Percentiles rank a stretch among this genome's conserved stretches.
Conservation (phyloP, 2,113 vertebrate species). For the Pelecanus crispus region DNA sequence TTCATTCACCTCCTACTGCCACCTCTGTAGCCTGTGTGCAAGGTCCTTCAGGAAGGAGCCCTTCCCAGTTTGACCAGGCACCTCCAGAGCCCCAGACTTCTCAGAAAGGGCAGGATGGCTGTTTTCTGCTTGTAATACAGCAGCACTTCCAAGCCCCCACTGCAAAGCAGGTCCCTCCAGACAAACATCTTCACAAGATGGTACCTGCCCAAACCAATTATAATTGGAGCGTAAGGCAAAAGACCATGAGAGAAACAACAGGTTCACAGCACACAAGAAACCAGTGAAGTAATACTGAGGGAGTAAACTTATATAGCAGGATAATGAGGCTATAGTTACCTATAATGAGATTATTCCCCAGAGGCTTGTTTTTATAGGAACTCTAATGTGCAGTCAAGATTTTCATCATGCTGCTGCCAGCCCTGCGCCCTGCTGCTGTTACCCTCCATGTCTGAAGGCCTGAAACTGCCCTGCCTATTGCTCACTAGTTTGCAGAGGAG, state of each 20-base stretch:
- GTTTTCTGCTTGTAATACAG: not conserved
- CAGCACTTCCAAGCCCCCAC: not conserved
- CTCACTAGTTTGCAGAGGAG: not conserved
- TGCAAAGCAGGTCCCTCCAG: not conserved
- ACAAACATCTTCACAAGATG: not conserved
- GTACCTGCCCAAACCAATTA: not conserved
- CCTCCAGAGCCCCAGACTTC: not conserved
- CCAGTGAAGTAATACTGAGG: not conserved
- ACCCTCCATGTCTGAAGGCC: not conserved
- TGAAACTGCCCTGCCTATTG: not conserved
- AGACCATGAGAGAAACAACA: not conserved
- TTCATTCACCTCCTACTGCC: fast-evolving
- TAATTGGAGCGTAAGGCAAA: not conserved
- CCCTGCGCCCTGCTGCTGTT: not conserved
- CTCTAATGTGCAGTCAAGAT: not conserved
- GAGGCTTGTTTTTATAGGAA: not conserved
- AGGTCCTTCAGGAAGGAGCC: not conserved
- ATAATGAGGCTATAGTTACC: not conserved
- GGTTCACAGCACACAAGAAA: not conserved
- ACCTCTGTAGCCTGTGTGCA: not conserved
- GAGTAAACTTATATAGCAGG: not conserved
- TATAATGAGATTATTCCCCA: constrained; percentile 6
- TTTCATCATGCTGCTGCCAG: not conserved
- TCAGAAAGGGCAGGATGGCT: not conserved
- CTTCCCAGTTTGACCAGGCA: not conserved